Evolutionary conservation across 2,797 vertebrate species (phyloP).

Genomic region (Pseudochirops corinnae): DNA sequence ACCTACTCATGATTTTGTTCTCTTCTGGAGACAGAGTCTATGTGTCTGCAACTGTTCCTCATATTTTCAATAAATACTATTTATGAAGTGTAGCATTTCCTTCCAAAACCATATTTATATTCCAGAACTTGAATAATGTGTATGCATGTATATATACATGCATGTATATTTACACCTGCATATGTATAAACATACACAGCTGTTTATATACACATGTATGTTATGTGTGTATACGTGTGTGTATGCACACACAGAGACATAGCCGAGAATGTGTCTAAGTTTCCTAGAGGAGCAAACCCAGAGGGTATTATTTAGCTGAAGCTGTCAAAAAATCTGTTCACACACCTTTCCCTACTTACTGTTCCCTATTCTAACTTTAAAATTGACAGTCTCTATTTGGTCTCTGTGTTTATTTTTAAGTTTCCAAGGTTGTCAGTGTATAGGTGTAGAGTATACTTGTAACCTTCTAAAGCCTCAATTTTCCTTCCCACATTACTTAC

Average conservation of each 20-base stretch:
- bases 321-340: background rate
- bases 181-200: background rate
- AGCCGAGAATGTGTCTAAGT: background rate
- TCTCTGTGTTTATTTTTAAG: background rate
- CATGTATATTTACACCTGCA: background rate
- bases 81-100: background rate
- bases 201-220: background rate
- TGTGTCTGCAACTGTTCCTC: background rate
- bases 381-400: background rate
- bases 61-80: background rate
- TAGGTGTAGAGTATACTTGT: background rate
- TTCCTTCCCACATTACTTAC: background rate
- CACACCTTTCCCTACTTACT: background rate
- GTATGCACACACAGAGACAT: background rate
- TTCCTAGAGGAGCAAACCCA: background rate
- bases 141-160: background rate
- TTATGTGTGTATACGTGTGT: background rate
- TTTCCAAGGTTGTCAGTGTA: background rate
- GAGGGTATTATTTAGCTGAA: background rate
- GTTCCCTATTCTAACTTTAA: background rate
- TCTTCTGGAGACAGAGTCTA: background rate
- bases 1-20: slow-evolving; percentile 3
- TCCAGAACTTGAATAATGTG: background rate
- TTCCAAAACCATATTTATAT: background rate
- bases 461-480: background rate